A percentile compares a stretch with the other conserved stretches of the same genome.
These are phyloP conservation scores for Rhagoletis zephyria DNA, from an alignment of 1,140 invertebrate genomes.

Conservation along the genomic window DNA sequence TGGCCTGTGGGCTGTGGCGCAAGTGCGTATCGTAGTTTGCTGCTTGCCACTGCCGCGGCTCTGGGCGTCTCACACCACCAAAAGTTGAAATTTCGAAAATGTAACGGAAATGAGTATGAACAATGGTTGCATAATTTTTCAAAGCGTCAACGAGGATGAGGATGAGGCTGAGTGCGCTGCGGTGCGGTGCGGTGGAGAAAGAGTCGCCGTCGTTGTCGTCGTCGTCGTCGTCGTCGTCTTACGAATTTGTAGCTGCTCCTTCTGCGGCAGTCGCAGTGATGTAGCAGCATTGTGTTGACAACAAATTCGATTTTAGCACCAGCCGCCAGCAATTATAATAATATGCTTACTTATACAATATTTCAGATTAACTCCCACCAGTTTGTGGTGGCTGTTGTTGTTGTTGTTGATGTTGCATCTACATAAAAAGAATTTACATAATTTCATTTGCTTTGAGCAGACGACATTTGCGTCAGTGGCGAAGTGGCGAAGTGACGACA, in stretches of 20 bases:
- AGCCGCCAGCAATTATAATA: slow-evolving; percentile 55
- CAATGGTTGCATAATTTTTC: slow-evolving; percentile 53
- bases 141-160: slow-evolving; percentile 16
- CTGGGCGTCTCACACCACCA: not conserved
- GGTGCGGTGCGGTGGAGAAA: not conserved
- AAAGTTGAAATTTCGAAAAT: not conserved
- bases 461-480: not conserved
- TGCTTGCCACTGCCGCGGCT: not conserved
- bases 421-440: slow-evolving; percentile 71
- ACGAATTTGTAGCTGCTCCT: slow-evolving; percentile 29
- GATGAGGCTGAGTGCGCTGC: not conserved
- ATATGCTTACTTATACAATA: slow-evolving; percentile 55
- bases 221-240: not conserved
- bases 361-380: slow-evolving; percentile 49
- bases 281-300: slow-evolving; percentile 36
- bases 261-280: slow-evolving; percentile 5
- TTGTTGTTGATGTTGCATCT: not conserved
- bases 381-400: slow-evolving; percentile 40
- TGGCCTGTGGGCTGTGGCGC: not conserved
- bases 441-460: slow-evolving; percentile 65
- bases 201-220: no score
- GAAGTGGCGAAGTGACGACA: slow-evolving; percentile 16
- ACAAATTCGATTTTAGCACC: slow-evolving; percentile 55
- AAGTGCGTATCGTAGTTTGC: not conserved
- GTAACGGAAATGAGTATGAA: slow-evolving; percentile 53